Evolutionary conservation across 2,888 invertebrate species (phyloP), one percentile per base, ranked within the genome.

Genomic region (Rhingia campestris): DNA sequence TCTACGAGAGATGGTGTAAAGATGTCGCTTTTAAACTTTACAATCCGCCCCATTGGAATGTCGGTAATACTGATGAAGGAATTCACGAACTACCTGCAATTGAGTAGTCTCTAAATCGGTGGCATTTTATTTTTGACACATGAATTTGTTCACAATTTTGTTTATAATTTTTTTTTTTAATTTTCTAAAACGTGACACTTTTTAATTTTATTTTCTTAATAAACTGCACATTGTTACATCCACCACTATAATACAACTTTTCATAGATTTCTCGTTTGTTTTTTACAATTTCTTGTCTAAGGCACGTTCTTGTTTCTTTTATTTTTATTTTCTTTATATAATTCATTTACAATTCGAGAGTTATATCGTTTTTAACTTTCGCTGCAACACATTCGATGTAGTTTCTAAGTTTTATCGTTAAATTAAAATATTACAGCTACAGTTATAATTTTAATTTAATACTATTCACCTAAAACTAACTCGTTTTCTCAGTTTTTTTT

Each of bases 341-440:
- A 45, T 43, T 6, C 53, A 54, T 41, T 59, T 76, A 61, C 67
- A 53, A 47, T 67, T 33, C n/a, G n/a, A n/a, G 61, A 59, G 22
- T 14, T 39, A 39, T 32, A 30, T 67, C 39, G 33, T 37, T 53
- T 59, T n/a, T 6, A 37, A 22, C 51, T 45, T 82, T 82, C 67
- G 79, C 56, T 79, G 77, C 79, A 79, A 79, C 49, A 79, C 79
- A 56, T 81, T 81, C 81, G 81, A 77, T 81, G 79, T 69, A 66
- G 5, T 66, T 14, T 63, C 12, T 41, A 51, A 30, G 49, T 32
- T 49, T 30, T 56, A 33, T 4, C n/a, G 37, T 37, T 53, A 54
- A 45, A 22, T 53, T 73, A 63, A 63, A 67, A 63, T 77, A 79
- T 69, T 69, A 79, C 73, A 43, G 32, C 51, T 69, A 67, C 47